Conservation (phyloP, 2,113 vertebrate genomes). For the Macrotus californicus region DNA sequence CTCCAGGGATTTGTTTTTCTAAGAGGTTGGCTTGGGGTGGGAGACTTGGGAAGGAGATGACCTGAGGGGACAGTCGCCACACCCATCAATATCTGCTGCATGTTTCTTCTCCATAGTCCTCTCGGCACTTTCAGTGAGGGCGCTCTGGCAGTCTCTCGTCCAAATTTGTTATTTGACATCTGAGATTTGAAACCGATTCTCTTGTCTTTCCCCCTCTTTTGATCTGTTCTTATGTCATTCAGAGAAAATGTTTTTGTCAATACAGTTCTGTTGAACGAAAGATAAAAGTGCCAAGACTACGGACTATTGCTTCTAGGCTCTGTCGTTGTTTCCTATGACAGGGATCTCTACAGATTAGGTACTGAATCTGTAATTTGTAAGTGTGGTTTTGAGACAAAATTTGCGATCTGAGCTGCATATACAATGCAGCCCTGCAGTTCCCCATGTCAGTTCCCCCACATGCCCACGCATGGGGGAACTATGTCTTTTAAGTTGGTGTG, state of each 20-base stretch:
- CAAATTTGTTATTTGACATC: background rate
- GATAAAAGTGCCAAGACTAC: background rate
- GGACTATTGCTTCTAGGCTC: background rate
- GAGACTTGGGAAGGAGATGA: background rate
- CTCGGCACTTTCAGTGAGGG: background rate
- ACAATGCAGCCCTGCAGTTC: background rate
- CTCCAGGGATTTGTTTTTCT: slow-evolving; percentile 2
- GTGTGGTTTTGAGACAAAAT: background rate
- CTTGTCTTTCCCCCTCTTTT: background rate
- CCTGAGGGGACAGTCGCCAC: background rate
- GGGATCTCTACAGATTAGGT: background rate
- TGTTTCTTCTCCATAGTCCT: background rate
- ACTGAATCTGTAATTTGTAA: background rate
- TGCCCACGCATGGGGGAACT: background rate
- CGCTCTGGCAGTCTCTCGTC: background rate
- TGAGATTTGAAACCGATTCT: background rate
- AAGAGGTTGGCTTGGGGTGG: background rate
- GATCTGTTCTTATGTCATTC: slow-evolving; percentile 8
- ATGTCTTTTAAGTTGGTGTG: background rate
- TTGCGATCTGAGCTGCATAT: background rate
- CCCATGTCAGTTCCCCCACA: background rate
- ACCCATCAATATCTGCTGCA: background rate
- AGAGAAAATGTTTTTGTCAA: slow-evolving; percentile 4
- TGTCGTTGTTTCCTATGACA: background rate
- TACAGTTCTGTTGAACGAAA: background rate